Conservation (phyloP, 2,888 invertebrate genomes). For the Tineola bisselliella region DNA sequence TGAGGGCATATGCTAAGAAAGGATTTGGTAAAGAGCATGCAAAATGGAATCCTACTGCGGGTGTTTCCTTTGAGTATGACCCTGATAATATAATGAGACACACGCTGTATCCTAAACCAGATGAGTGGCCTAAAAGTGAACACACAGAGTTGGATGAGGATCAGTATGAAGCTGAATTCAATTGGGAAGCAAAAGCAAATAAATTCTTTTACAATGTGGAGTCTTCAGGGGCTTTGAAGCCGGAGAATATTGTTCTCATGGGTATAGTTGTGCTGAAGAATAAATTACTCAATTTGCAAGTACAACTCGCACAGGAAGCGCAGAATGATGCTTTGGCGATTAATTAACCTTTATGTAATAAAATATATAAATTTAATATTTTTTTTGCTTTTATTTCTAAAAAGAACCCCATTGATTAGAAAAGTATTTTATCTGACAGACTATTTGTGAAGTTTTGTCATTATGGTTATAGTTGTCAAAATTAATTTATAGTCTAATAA, state of each 20-base stretch:
- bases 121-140: conserved; percentile 99
- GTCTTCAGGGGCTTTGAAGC: conserved; percentile 91
- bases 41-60: conserved; percentile 99
- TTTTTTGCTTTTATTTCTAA: neutral
- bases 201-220: conserved; percentile 98
- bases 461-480: neutral
- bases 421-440: neutral
- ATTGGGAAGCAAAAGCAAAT: conserved; percentile 94
- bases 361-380: neutral
- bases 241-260: conserved; percentile 96
- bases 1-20: conserved; percentile 97
- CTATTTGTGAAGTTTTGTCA: neutral
- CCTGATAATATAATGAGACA: conserved; percentile 98
- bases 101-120: conserved; percentile 94
- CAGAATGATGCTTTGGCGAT: conserved; percentile 85
- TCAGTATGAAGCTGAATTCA: conserved; percentile 92
- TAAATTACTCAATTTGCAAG: conserved; percentile 95
- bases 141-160: conserved; percentile 93
- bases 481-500: neutral
- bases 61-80: conserved; percentile 99
- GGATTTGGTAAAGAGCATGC: conserved; percentile 98
- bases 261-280: conserved; percentile 93
- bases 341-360: conserved; percentile 35
- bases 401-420: neutral
- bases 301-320: conserved; percentile 87